Conservation (phyloP, 92 coral and sea anemone species). For the Epizoanthus stellaris region DNA sequence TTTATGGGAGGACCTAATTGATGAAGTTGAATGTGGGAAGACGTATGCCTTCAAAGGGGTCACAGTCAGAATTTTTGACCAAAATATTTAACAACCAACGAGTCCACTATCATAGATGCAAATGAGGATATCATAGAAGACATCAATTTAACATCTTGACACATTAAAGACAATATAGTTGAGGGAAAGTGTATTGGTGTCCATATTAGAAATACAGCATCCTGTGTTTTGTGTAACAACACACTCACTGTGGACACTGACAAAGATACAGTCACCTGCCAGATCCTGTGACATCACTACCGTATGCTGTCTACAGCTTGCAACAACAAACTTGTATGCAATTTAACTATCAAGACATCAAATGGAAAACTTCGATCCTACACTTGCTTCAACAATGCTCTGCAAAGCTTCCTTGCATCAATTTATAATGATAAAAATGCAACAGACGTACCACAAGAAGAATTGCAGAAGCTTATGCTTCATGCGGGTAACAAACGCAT, state of each 20-base stretch:
- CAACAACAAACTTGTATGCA: slow-evolving; percentile 40
- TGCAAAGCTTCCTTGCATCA: slow-evolving; percentile 55
- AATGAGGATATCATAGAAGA: slow-evolving; percentile 9
- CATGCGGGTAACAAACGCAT: too few relatives aligned
- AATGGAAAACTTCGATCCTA: slow-evolving; percentile 34
- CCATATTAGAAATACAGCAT: slow-evolving; percentile 1
- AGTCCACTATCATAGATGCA: slow-evolving; percentile 47
- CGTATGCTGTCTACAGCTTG: slow-evolving; percentile 46
- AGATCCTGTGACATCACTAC: slow-evolving; percentile 49
- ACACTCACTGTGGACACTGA: slow-evolving; percentile 43
- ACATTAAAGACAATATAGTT: slow-evolving; percentile 25
- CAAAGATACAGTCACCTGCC: slow-evolving; percentile 46
- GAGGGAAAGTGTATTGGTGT: slow-evolving; percentile 29
- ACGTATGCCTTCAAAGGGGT: slow-evolving; percentile 53
- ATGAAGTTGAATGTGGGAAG: slow-evolving; percentile 61
- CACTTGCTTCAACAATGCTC: slow-evolving; percentile 50
- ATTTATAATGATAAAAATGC: slow-evolving; percentile 1
- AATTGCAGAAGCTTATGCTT: too few relatives aligned
- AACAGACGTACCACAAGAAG: too few relatives aligned
- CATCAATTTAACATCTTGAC: slow-evolving; percentile 13
- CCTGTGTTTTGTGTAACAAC: slow-evolving; percentile 19
- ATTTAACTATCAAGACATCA: slow-evolving; percentile 28
- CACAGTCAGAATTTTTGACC: slow-evolving; percentile 53
- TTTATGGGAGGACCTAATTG: slow-evolving; percentile 57
- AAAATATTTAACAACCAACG: slow-evolving; percentile 50